These are phyloP conservation scores for Papilio glaucus DNA, from an alignment of 1,140 invertebrate genomes.

Conservation along the genomic window DNA sequence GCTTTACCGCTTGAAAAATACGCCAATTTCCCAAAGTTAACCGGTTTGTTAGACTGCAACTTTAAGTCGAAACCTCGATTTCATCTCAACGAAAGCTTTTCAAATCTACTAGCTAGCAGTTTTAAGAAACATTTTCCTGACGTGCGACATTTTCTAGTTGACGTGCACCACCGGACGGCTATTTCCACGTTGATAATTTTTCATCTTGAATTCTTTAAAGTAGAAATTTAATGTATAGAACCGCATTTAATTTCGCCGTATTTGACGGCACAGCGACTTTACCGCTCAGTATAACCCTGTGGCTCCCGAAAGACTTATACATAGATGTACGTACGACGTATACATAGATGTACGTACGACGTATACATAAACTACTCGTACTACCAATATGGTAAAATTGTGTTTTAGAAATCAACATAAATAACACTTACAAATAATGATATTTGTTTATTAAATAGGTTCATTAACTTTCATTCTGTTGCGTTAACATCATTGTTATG, in stretches of 20 bases:
- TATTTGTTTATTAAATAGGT: no score
- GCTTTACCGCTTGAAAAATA: slow-evolving; percentile 15
- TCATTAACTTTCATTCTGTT: no score
- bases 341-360: no score
- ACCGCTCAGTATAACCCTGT: background rate
- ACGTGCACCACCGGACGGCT: slow-evolving; percentile 1
- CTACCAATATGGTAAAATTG: no score
- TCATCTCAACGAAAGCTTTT: slow-evolving; percentile 23
- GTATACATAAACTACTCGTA: no score
- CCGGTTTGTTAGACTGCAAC: slow-evolving; percentile 13
- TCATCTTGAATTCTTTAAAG: slow-evolving; percentile 7
- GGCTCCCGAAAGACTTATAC: background rate
- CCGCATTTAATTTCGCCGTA: slow-evolving; percentile 1
- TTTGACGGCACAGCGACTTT: background rate
- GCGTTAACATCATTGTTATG: no score
- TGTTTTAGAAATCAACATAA: no score
- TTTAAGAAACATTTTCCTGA: slow-evolving; percentile 24
- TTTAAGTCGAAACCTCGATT: slow-evolving; percentile 20
- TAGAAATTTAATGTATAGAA: slow-evolving; percentile 2
- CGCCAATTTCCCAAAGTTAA: slow-evolving; percentile 14
- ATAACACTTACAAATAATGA: no score
- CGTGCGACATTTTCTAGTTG: slow-evolving; percentile 12
- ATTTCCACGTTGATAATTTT: slow-evolving; percentile 18
- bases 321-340: no score
- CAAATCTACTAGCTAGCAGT: slow-evolving; percentile 14